These are phyloP conservation scores for Drosophila longiperda DNA, from an alignment of 2,888 invertebrate species.

Conservation along the genomic window DNA sequence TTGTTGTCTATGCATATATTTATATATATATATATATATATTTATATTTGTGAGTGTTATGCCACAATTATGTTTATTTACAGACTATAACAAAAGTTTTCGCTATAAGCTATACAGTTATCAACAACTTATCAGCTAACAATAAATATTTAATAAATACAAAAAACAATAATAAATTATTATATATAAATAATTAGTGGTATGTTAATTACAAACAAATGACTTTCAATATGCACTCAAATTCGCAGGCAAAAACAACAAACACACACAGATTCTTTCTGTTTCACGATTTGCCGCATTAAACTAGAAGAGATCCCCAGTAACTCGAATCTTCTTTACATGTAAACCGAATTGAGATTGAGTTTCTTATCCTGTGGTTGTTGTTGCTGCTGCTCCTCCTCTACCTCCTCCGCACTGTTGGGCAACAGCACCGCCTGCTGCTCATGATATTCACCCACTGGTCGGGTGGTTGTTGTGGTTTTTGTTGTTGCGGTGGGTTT, in stretches of 20 bases:
- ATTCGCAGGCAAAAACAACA: constrained; percentile 42
- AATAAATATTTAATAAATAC: constrained; percentile 52
- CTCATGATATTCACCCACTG: constrained; percentile 80
- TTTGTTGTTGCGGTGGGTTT: constrained; percentile 1
- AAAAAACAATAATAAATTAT: constrained; percentile 39
- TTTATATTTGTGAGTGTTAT: constrained; percentile 4
- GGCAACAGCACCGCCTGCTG: constrained; percentile 77
- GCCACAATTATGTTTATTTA: constrained; percentile 69
- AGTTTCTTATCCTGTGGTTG: constrained; percentile 40
- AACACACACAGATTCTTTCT: not conserved
- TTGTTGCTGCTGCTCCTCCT: constrained; percentile 71
- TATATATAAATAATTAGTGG: constrained; percentile 43
- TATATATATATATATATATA: constrained; percentile 10
- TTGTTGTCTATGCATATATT: constrained; percentile 27
- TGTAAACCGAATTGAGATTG: constrained; percentile 44
- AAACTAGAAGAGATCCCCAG: constrained; percentile 48
- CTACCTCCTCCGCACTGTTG: constrained; percentile 65
- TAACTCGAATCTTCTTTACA: constrained; percentile 37
- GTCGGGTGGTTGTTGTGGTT: constrained; percentile 33
- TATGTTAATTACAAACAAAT: constrained; percentile 74
- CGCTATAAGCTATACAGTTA: constrained; percentile 57
- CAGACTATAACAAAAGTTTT: constrained; percentile 53
- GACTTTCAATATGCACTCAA: constrained; percentile 83
- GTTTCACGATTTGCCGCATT: constrained; percentile 19
- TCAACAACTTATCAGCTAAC: constrained; percentile 58